Evolutionary conservation across 1,140 invertebrate genomes (phyloP).

Genomic region (Solenopsis invicta): DNA sequence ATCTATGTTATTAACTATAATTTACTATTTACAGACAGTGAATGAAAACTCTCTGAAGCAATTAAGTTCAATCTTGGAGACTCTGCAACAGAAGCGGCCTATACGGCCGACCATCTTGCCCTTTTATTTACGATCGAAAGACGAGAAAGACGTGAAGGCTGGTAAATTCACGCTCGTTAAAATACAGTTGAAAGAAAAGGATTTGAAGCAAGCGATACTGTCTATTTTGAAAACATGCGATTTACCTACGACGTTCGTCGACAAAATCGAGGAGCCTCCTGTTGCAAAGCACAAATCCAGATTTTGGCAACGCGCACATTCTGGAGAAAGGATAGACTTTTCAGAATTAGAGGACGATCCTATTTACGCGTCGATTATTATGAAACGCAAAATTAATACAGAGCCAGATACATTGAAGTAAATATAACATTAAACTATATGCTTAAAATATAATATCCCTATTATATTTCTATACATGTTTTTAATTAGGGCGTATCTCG

Average conservation of each 20-base stretch:
- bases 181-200: slow-evolving; percentile 90
- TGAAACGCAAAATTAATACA: slow-evolving; percentile 87
- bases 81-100: slow-evolving; percentile 89
- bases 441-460: not conserved
- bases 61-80: slow-evolving; percentile 94
- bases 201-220: slow-evolving; percentile 92
- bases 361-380: slow-evolving; percentile 86
- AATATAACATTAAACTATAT: slow-evolving; percentile 28
- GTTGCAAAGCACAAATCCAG: slow-evolving; percentile 70
- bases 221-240: slow-evolving; percentile 93
- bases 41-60: slow-evolving; percentile 97
- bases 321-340: slow-evolving; percentile 83
- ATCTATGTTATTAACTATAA: not conserved
- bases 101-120: slow-evolving; percentile 89
- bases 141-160: slow-evolving; percentile 89
- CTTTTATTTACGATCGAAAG: slow-evolving; percentile 91
- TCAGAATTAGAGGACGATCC: slow-evolving; percentile 87
- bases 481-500: slow-evolving; percentile 88
- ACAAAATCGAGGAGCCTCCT: slow-evolving; percentile 88
- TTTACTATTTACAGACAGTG: slow-evolving; percentile 89
- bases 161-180: slow-evolving; percentile 91
- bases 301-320: slow-evolving; percentile 74
- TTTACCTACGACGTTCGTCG: slow-evolving; percentile 94
- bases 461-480: slow-evolving; percentile 41
- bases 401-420: slow-evolving; percentile 87